These are phyloP conservation scores for Drymodes brunneopygia DNA, from an alignment of 2,113 vertebrate genomes.

Conservation along the genomic window DNA sequence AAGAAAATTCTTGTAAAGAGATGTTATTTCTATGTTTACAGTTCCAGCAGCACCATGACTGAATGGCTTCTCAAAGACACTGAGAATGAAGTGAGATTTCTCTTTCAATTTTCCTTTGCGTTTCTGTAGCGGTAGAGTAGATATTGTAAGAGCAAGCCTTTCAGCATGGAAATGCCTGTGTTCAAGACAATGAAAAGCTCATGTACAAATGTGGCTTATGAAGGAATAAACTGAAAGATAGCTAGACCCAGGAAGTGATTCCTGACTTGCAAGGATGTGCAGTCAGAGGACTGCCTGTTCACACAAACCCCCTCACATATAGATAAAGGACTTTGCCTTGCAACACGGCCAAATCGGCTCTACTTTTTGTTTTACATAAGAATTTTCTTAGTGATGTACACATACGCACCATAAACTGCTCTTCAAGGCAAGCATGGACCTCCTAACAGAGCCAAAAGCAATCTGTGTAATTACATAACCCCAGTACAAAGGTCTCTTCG, in stretches of 20 bases:
- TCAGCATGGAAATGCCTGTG: background rate
- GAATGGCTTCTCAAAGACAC: background rate
- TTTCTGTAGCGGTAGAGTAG: fast-evolving
- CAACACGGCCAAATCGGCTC: background rate
- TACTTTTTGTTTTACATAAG: background rate
- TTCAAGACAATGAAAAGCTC: background rate
- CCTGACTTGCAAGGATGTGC: fast-evolving
- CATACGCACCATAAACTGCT: background rate
- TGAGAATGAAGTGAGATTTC: background rate
- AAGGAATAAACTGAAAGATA: background rate
- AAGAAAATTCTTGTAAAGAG: background rate
- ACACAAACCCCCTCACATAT: background rate
- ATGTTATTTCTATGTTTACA: background rate
- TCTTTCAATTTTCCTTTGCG: background rate
- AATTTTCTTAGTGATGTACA: background rate
- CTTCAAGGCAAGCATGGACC: background rate
- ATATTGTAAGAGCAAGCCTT: background rate
- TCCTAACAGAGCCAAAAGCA: background rate
- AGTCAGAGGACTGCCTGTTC: background rate
- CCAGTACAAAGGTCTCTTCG: background rate
- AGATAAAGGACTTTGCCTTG: background rate
- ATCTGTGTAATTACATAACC: background rate
- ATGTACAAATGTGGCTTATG: fast-evolving
- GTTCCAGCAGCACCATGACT: background rate
- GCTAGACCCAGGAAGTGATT: background rate